These are phyloP conservation scores for Dunckerocampus dactyliophorus DNA, from an alignment of 2,113 vertebrate genomes.

Conservation along the genomic window DNA sequence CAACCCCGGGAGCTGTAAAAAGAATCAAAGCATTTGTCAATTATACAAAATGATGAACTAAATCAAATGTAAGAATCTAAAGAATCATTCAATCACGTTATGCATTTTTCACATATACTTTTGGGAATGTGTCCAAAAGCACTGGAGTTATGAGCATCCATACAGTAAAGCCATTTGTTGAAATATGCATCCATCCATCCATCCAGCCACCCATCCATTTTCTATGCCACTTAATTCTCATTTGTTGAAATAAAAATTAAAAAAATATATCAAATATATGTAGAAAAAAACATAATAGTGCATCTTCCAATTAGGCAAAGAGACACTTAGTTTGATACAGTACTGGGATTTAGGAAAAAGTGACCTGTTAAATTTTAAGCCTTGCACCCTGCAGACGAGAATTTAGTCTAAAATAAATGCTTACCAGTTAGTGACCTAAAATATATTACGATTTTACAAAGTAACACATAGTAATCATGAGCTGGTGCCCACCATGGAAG, in stretches of 20 bases:
- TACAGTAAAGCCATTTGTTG: background rate
- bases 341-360: too few species aligned
- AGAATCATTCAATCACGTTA: slow-evolving; percentile 6
- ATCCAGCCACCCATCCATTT: too few species aligned
- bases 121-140: background rate
- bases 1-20: slow-evolving; percentile 33
- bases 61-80: background rate
- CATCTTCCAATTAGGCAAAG: background rate
- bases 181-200: too few species aligned
- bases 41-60: background rate
- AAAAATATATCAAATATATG: background rate
- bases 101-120: background rate
- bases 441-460: slow-evolving; percentile 6
- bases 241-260: background rate
- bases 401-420: slow-evolving; percentile 9
- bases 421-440: slow-evolving; percentile 11
- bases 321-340: slow-evolving; percentile 14
- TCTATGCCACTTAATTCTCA: too few species aligned
- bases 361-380: too few species aligned
- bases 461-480: slow-evolving; percentile 14
- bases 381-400: slow-evolving; percentile 56
- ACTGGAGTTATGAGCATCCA: slow-evolving; percentile 33
- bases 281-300: background rate
- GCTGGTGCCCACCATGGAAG: background rate
- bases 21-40: slow-evolving; percentile 13